Conservation (phyloP, 1,140 invertebrate species). For the Drosophila tropicalis region DNA sequence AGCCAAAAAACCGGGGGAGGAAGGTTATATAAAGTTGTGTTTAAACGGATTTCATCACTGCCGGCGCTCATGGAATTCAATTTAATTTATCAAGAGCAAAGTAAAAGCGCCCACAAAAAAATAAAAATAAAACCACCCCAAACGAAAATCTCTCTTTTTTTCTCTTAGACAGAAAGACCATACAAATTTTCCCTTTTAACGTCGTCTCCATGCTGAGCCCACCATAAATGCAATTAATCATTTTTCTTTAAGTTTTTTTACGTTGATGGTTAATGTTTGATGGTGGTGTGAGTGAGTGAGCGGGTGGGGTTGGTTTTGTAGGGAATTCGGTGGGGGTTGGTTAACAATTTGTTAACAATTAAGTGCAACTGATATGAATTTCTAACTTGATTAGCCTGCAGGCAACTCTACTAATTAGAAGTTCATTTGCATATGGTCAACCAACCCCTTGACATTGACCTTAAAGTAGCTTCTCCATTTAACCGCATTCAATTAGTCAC, state of each 20-base stretch:
- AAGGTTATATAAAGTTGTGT: conserved; percentile 51
- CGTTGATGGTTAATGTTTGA: conserved; percentile 6
- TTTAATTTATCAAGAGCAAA: conserved; percentile 70
- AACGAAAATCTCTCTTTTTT: not conserved
- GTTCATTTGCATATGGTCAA: conserved; percentile 55
- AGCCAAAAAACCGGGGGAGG: not conserved
- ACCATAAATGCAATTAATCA: conserved; percentile 71
- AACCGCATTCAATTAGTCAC: conserved; percentile 18
- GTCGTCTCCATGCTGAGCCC: conserved; percentile 5
- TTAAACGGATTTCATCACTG: conserved; percentile 76
- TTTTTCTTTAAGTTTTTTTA: conserved; percentile 49
- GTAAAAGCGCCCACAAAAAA: conserved; percentile 36
- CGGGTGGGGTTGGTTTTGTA: conserved; percentile 7
- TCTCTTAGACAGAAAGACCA: conserved; percentile 9
- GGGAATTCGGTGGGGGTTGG: not conserved
- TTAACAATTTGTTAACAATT: conserved; percentile 52
- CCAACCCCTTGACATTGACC: conserved; percentile 27
- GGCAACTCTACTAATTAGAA: conserved; percentile 37
- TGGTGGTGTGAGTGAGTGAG: not conserved
- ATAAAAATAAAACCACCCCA: conserved; percentile 31
- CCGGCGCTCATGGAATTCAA: conserved; percentile 58
- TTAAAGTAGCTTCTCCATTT: conserved; percentile 11
- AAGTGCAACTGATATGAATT: conserved; percentile 42
- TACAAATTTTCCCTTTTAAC: conserved; percentile 19
- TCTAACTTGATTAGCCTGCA: conserved; percentile 41